Evolutionary conservation across 1,140 invertebrate genomes (phyloP).

Genomic region (Cyclargus thomasi): DNA sequence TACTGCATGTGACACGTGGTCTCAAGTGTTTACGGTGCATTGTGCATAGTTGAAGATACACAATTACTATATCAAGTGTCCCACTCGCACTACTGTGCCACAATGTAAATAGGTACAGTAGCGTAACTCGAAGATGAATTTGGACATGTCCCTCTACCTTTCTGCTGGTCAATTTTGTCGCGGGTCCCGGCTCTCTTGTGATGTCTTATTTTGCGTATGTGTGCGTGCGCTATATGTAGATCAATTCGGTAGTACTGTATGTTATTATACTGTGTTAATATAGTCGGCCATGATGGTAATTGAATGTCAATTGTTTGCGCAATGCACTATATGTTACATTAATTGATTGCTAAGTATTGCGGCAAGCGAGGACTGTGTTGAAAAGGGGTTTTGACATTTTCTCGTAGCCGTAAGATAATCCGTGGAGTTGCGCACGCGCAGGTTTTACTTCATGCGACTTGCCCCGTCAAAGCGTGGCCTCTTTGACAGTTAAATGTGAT

Average conservation of each 20-base stretch:
- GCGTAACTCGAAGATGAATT: too few relatives aligned
- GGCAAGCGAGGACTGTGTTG: not conserved
- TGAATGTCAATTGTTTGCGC: conserved; percentile 19
- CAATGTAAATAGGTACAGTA: too few relatives aligned
- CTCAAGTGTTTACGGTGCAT: not conserved
- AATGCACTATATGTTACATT: conserved; percentile 8
- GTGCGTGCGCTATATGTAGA: too few relatives aligned
- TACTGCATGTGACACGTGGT: not conserved
- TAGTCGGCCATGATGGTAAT: conserved; percentile 21
- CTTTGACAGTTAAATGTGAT: too few relatives aligned
- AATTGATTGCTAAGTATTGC: conserved; percentile 8
- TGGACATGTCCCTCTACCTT: too few relatives aligned
- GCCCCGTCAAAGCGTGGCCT: too few relatives aligned
- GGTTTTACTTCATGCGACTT: not conserved
- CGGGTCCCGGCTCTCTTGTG: too few relatives aligned
- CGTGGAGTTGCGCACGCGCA: not conserved
- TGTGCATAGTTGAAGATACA: not conserved
- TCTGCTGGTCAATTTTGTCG: too few relatives aligned
- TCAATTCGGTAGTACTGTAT: too few relatives aligned
- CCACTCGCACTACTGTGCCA: not conserved
- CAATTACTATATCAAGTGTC: conserved; percentile 14
- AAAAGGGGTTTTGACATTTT: not conserved
- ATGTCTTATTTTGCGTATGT: too few relatives aligned
- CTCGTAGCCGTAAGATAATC: not conserved
- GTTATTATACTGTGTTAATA: too few relatives aligned